Evolutionary conservation across 1,140 invertebrate genomes (phyloP).

Genomic region (Samia ricini): DNA sequence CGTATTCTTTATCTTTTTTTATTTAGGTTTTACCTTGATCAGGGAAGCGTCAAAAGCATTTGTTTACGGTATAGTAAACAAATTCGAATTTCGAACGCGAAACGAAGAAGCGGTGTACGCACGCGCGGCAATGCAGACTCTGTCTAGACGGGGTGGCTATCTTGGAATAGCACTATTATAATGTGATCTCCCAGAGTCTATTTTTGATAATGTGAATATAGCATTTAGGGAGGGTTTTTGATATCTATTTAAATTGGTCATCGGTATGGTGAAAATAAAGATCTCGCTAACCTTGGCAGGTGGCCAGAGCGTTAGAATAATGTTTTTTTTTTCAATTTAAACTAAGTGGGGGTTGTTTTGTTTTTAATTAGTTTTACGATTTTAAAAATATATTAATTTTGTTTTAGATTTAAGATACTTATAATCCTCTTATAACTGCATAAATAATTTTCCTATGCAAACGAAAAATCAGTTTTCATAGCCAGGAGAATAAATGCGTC

Average conservation of each 20-base stretch:
- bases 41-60: not conserved
- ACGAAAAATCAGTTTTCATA: too few relatives aligned
- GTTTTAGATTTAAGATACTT: not conserved
- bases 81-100: not conserved
- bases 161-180: slow-evolving; percentile 11
- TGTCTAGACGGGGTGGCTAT: slow-evolving; percentile 52
- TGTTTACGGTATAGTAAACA: not conserved
- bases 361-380: not conserved
- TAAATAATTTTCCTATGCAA: too few relatives aligned
- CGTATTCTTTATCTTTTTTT: too few relatives aligned
- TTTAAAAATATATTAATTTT: not conserved
- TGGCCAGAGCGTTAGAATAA: slow-evolving; percentile 24
- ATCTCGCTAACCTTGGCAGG: slow-evolving; percentile 32
- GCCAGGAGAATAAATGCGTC: too few relatives aligned
- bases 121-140: slow-evolving; percentile 42
- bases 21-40: too few relatives aligned
- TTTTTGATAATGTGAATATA: not conserved
- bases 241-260: slow-evolving; percentile 10
- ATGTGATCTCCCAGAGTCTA: slow-evolving; percentile 9
- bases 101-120: slow-evolving; percentile 24
- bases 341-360: not conserved
- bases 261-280: slow-evolving; percentile 24
- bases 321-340: slow-evolving; percentile 5
- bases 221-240: not conserved
- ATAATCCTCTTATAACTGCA: too few relatives aligned